These are phyloP conservation scores for Tetramorium bicarinatum DNA, from an alignment of 2,888 invertebrate genomes.

Conservation along the genomic window DNA sequence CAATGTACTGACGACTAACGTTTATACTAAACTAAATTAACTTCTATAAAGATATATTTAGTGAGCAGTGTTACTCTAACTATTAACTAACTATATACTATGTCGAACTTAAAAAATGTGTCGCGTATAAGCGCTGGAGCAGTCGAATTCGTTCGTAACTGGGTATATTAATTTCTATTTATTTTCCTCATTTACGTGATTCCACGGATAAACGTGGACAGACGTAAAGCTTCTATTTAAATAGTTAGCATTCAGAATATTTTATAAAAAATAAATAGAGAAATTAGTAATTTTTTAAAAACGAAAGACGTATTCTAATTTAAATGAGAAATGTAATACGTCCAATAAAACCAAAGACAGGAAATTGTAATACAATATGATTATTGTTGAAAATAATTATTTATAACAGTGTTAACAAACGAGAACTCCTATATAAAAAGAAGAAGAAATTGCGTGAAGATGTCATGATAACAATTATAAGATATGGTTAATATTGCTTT, in stretches of 20 bases:
- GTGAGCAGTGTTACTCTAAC: constrained; percentile 73
- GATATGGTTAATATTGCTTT: background rate
- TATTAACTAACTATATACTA: constrained; percentile 69
- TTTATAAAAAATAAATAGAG: background rate
- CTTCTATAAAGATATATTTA: constrained; percentile 83
- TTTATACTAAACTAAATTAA: constrained; percentile 84
- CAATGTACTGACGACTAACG: constrained; percentile 84
- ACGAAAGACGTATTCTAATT: background rate
- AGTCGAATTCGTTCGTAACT: constrained; percentile 14
- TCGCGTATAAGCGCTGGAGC: constrained; percentile 56
- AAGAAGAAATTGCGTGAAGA: constrained; percentile 13
- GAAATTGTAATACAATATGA: background rate
- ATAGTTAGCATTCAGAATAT: background rate
- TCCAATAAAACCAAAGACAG: background rate
- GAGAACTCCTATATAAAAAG: background rate
- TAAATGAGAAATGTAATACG: background rate
- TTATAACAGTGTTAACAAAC: background rate
- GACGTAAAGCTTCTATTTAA: background rate
- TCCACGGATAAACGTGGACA: background rate
- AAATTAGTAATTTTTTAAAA: constrained; percentile 1
- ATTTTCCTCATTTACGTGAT: background rate
- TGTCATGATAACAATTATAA: constrained; percentile 9
- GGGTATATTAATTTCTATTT: background rate
- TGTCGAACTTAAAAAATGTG: constrained; percentile 65
- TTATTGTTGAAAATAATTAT: constrained; percentile 16